Conservation (phyloP, 2,113 vertebrate species). For the Pseudorhombus dupliciocellatus region DNA sequence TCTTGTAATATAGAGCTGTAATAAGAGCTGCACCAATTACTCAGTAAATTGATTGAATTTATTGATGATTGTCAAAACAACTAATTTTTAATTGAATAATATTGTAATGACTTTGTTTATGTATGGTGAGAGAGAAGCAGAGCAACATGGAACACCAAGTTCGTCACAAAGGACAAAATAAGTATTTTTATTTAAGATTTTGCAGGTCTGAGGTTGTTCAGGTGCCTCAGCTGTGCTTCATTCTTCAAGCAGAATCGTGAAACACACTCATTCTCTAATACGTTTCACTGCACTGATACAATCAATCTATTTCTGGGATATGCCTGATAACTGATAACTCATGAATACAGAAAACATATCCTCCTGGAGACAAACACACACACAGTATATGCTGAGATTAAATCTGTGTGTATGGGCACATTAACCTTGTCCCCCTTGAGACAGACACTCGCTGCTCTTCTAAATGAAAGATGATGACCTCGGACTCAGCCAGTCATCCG, state of each 20-base stretch:
- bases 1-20: too few species aligned
- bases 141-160: not conserved
- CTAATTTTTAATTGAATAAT: not conserved
- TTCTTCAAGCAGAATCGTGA: not conserved
- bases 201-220: not conserved
- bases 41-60: not conserved
- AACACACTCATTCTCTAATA: not conserved
- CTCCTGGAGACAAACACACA: slow-evolving; percentile 9
- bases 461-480: slow-evolving; percentile 63
- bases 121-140: too few species aligned
- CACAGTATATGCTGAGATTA: slow-evolving; percentile 5
- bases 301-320: slow-evolving; percentile 28
- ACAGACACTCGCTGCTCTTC: slow-evolving; percentile 13
- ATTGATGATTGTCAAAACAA: too few species aligned
- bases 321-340: slow-evolving; percentile 28
- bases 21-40: not conserved
- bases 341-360: slow-evolving; percentile 51
- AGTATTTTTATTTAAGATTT: not conserved
- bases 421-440: slow-evolving; percentile 44
- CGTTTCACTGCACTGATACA: slow-evolving; percentile 4
- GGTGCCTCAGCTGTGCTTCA: not conserved
- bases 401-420: slow-evolving; percentile 32
- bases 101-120: not conserved
- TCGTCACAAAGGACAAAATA: not conserved
- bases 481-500: slow-evolving; percentile 51